A percentile compares a stretch with the other conserved stretches of the same genome.
These are phyloP conservation scores for Guaruba guarouba DNA, from an alignment of 2,113 vertebrate species.

Conservation along the genomic window DNA sequence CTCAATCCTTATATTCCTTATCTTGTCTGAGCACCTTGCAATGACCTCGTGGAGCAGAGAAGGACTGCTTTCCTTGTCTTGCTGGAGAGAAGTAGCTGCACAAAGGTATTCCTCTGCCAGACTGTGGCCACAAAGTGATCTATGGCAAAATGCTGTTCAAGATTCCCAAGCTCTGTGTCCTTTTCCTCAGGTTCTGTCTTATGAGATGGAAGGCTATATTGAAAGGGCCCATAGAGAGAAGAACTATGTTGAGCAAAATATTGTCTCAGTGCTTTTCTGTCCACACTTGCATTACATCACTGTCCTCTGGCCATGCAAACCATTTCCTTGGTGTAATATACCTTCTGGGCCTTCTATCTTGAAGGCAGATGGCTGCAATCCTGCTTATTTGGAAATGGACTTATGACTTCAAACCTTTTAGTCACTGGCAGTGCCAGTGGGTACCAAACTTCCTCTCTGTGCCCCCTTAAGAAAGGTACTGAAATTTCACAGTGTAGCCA, in stretches of 20 bases:
- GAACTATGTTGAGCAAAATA: neutral
- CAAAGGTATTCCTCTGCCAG: neutral
- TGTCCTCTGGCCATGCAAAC: neutral
- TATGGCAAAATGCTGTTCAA: neutral
- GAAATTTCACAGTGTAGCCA: neutral
- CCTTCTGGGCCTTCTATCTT: neutral
- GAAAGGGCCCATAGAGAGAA: neutral
- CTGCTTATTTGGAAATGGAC: neutral
- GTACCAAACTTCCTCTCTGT: neutral
- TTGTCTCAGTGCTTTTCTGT: neutral
- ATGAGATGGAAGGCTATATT: neutral
- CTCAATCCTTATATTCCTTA: neutral
- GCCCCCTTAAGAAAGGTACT: neutral
- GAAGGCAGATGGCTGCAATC: neutral
- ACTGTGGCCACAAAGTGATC: neutral
- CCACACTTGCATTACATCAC: neutral
- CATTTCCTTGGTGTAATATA: neutral
- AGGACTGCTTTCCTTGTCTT: neutral
- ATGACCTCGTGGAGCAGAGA: neutral
- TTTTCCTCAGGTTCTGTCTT: neutral
- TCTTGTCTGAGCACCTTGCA: neutral
- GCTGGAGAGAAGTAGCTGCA: neutral
- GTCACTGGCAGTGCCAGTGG: neutral
- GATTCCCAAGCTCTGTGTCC: neutral
- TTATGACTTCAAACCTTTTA: rapidly evolving